phyloP scores from a whole-genome alignment of 2,888 invertebrate genomes.

The Acrobasis suavella region DNA sequence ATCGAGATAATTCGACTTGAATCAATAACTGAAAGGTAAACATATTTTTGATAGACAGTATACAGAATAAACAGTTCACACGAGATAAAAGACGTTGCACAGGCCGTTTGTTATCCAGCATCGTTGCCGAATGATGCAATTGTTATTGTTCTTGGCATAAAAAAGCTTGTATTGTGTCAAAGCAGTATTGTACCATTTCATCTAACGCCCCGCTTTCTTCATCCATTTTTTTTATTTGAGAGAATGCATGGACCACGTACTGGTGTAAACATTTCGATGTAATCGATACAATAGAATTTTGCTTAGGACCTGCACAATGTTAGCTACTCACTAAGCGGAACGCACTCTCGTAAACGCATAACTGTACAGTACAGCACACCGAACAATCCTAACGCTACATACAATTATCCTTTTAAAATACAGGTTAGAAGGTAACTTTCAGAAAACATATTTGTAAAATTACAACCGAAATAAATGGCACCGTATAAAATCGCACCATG shows the following conservation, averaged over 20 bases:
- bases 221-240: too few relatives aligned
- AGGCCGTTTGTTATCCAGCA: neutral
- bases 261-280: neutral
- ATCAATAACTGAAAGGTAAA: conserved; percentile 37
- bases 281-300: neutral
- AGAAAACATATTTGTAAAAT: conserved; percentile 64
- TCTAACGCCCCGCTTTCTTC: too few relatives aligned
- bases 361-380: conserved; percentile 27
- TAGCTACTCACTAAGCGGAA: conserved; percentile 30
- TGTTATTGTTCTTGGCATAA: too few relatives aligned
- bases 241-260: too few relatives aligned
- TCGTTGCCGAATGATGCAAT: too few relatives aligned
- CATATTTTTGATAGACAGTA: conserved; percentile 29
- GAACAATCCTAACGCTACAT: conserved; percentile 43
- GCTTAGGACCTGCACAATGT: neutral
- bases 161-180: too few relatives aligned
- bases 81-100: conserved; percentile 32
- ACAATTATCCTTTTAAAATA: conserved; percentile 42
- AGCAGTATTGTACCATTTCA: too few relatives aligned
- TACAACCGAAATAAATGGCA: conserved; percentile 79
- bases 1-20: conserved; percentile 49
- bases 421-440: conserved; percentile 63
- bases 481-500: conserved; percentile 72
- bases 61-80: conserved; percentile 44
- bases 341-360: conserved; percentile 29